phyloP scores from a whole-genome alignment of 2,113 vertebrate genomes.

The Carassius gibelio region DNA sequence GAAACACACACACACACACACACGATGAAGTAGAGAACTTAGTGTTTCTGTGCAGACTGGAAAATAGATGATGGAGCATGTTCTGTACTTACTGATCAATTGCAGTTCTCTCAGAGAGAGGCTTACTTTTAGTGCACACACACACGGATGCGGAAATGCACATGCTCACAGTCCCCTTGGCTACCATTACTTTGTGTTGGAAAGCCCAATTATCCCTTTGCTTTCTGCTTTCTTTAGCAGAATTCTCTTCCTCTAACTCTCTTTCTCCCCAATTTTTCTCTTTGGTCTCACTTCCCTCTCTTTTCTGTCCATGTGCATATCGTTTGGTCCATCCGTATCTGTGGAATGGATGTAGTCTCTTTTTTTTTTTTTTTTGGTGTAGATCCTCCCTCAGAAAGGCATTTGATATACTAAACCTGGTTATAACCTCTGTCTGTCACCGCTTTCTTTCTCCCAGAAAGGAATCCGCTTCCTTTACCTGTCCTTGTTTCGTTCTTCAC shows the following conservation, averaged over 20 bases:
- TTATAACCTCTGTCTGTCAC: conserved; percentile 25
- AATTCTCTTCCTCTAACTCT: conserved; percentile 53
- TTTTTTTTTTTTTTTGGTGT: background rate
- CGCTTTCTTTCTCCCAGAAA: conserved; percentile 46
- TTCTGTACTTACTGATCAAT: conserved; percentile 88
- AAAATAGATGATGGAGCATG: conserved; percentile 76
- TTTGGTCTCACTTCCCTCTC: conserved; percentile 53
- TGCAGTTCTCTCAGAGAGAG: conserved; percentile 81
- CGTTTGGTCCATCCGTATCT: background rate
- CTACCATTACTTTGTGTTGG: conserved; percentile 73
- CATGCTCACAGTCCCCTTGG: conserved; percentile 66
- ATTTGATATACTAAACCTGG: background rate
- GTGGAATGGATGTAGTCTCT: background rate
- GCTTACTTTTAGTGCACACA: conserved; percentile 52
- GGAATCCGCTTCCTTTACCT: background rate
- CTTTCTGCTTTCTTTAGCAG: conserved; percentile 64
- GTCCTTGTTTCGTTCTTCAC: conserved; percentile 39
- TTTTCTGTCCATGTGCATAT: conserved; percentile 28
- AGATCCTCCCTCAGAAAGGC: conserved; percentile 16
- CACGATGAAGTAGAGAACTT: conserved; percentile 54
- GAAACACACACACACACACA: conserved; percentile 45
- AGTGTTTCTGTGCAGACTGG: conserved; percentile 56
- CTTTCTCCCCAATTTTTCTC: conserved; percentile 53
- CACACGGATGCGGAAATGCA: conserved; percentile 57
- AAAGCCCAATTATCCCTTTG: conserved; percentile 77